Evolutionary conservation across 2,888 invertebrate genomes (phyloP).

Genomic region (Sinotaia quadrata): DNA sequence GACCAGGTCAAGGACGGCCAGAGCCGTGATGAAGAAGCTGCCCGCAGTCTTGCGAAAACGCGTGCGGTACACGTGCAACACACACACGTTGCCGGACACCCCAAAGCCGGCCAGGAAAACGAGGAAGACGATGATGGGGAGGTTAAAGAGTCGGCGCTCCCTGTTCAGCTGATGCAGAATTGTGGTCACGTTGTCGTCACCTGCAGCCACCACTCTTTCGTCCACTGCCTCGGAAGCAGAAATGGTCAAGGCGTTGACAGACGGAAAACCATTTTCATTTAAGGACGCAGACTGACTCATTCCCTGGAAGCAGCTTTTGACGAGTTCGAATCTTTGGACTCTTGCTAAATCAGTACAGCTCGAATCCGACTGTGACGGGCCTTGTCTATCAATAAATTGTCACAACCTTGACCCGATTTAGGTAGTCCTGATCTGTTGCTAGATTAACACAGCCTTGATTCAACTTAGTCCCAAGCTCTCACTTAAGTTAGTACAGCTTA

Average conservation of each 20-base stretch:
- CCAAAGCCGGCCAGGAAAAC: slow-evolving; percentile 45
- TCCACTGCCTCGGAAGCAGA: slow-evolving; percentile 20
- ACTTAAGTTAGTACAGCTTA: too few relatives aligned
- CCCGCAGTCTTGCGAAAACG: slow-evolving; percentile 50
- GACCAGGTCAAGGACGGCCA: slow-evolving; percentile 52
- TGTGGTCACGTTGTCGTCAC: slow-evolving; percentile 28
- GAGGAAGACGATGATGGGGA: slow-evolving; percentile 54
- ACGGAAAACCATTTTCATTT: too few relatives aligned
- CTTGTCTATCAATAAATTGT: too few relatives aligned
- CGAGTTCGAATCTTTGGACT: too few relatives aligned
- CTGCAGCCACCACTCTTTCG: background rate
- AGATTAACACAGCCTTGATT: too few relatives aligned
- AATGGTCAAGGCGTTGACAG: background rate
- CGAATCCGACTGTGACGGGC: too few relatives aligned
- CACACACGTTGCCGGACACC: slow-evolving; percentile 51
- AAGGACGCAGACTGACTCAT: too few relatives aligned
- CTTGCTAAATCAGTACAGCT: too few relatives aligned
- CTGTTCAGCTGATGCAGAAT: slow-evolving; percentile 35
- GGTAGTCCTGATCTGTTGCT: too few relatives aligned
- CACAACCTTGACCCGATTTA: too few relatives aligned
- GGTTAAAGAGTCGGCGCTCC: slow-evolving; percentile 44
- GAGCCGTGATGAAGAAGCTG: slow-evolving; percentile 51
- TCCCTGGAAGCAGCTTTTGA: too few relatives aligned
- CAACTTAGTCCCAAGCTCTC: too few relatives aligned
- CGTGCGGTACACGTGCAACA: slow-evolving; percentile 53